These are phyloP conservation scores for Pontoporia blainvillei DNA, from an alignment of 2,113 vertebrate species.

Conservation along the genomic window DNA sequence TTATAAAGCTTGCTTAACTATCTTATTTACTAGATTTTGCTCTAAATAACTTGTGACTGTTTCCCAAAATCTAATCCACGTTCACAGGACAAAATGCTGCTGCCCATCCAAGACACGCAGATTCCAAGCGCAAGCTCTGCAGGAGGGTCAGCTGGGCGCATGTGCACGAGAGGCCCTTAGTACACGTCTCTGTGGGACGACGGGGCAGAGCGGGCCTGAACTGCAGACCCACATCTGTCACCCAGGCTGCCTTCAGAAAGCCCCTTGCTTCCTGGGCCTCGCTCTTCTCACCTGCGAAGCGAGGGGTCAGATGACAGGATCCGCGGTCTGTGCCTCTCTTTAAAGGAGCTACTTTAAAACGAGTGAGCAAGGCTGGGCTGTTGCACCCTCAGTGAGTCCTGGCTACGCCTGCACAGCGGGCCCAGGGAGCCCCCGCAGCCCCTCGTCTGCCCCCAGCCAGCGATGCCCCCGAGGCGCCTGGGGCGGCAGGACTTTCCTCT, in stretches of 20 bases:
- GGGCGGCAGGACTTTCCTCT: not conserved
- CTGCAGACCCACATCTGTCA: not conserved
- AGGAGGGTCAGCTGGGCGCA: too few relatives aligned
- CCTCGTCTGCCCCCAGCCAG: too few relatives aligned
- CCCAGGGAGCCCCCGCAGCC: too few relatives aligned
- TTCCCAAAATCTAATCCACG: not conserved
- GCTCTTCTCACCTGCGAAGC: too few relatives aligned
- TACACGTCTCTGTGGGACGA: not conserved
- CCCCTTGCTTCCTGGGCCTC: too few relatives aligned
- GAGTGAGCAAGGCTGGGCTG: too few relatives aligned
- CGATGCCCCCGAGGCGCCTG: too few relatives aligned
- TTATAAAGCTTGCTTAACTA: not conserved
- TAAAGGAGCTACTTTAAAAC: not conserved
- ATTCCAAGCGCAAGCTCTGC: not conserved
- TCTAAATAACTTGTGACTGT: not conserved
- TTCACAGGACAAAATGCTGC: not conserved
- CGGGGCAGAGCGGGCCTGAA: too few relatives aligned
- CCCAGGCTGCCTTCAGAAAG: not conserved
- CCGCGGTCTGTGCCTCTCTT: not conserved
- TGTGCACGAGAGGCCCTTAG: accelerated
- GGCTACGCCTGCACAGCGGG: too few relatives aligned
- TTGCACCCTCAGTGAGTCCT: too few relatives aligned
- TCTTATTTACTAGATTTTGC: not conserved
- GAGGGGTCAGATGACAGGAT: not conserved
- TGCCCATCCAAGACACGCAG: not conserved